phyloP scores from a whole-genome alignment of 1,140 invertebrate species.

The Sitophilus oryzae region DNA sequence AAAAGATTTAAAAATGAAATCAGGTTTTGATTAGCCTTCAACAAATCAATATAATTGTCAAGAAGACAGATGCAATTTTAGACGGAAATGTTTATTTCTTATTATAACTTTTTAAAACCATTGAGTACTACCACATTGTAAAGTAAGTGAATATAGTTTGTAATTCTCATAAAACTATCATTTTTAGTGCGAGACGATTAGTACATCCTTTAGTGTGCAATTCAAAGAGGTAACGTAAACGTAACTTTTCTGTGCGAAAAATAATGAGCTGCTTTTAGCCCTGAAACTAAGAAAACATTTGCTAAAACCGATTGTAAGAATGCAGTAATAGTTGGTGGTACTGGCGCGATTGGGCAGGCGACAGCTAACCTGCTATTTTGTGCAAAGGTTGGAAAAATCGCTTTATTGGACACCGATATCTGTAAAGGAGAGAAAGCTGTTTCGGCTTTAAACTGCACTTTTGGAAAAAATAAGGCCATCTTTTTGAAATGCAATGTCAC shows the following conservation, averaged over 20 bases:
- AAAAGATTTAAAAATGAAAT: too few relatives aligned
- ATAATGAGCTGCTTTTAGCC: not conserved
- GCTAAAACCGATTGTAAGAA: conserved; percentile 28
- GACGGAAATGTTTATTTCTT: not conserved
- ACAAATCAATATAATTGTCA: too few relatives aligned
- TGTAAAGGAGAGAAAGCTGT: conserved; percentile 34
- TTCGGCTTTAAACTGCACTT: conserved; percentile 30
- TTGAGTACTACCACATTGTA: not conserved
- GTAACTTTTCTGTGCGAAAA: not conserved
- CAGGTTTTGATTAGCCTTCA: too few relatives aligned
- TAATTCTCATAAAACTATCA: not conserved
- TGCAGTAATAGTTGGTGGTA: conserved; percentile 35
- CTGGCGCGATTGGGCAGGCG: conserved; percentile 35
- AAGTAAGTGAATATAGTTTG: not conserved
- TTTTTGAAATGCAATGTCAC: conserved; percentile 33
- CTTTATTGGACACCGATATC: conserved; percentile 31
- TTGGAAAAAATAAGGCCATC: conserved; percentile 33
- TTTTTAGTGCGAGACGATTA: not conserved
- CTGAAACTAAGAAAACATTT: not conserved
- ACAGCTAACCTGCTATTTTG: conserved; percentile 34
- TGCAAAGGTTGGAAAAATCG: conserved; percentile 28
- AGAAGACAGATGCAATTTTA: too few relatives aligned
- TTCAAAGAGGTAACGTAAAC: not conserved
- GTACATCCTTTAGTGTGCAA: not conserved
- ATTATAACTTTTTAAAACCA: not conserved